Percentiles rank a stretch among this genome's conserved stretches.
Conservation (phyloP, 2,797 vertebrate genomes). For the Rachycentron canadum region DNA sequence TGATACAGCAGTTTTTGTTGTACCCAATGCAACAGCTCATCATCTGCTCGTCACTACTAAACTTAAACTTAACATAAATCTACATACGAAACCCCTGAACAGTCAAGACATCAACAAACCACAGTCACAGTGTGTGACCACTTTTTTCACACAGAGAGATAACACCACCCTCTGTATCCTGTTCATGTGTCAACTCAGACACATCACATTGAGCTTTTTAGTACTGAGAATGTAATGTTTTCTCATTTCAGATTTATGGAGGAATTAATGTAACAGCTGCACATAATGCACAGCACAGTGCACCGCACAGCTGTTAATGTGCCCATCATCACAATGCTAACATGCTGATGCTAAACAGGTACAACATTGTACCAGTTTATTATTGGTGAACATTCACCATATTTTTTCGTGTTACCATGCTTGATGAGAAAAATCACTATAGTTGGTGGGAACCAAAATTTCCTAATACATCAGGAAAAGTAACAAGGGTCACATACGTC, state of each 20-base stretch:
- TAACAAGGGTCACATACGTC: no score
- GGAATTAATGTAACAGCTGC: no score
- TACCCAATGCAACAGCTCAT: neutral
- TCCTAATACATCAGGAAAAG: no score
- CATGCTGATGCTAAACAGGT: neutral
- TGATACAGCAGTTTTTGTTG: neutral
- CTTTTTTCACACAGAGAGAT: neutral
- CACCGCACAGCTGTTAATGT: no score
- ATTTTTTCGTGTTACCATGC: neutral
- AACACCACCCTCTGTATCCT: constrained; percentile 8
- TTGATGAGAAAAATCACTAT: no score
- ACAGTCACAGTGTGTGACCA: neutral
- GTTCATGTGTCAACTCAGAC: neutral
- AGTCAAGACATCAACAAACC: neutral
- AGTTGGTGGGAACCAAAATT: no score
- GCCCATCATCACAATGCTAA: neutral
- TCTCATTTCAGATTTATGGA: no score
- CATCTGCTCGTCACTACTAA: neutral
- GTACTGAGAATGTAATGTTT: neutral
- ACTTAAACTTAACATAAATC: constrained; percentile 5
- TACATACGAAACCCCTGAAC: neutral
- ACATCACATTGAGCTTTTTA: neutral
- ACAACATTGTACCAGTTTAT: no score
- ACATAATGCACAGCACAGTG: no score
- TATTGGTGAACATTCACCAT: neutral